Base-by-base conservation (phyloP, 2,797 vertebrate genomes). In the Coregonus ussuriensis region DNA sequence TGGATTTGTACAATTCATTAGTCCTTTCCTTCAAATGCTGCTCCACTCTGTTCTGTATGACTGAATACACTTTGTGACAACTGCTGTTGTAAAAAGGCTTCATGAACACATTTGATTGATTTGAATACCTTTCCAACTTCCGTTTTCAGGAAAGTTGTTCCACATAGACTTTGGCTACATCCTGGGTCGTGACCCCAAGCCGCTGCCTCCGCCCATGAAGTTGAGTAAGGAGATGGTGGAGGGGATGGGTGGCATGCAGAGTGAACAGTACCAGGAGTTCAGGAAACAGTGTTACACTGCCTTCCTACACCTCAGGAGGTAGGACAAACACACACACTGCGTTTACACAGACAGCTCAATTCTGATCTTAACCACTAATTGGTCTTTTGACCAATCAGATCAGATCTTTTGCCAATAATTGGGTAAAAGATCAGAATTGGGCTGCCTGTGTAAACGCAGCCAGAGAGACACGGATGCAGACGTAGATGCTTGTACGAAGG, bases 221-320 rank as follows among this genome's bases (percentile, higher is more conserved):
- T 94, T 99, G 89, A 99, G 98, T 85, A 99, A 99, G 80, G 98
- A 99, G 89, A 99, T 99, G 98, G 98, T 99, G 76, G 98, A 99
- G 92, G 98, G 98, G 7, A 99, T 99, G 98, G 98, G 98, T 0
- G 98, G 98, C 76, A 99, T 96, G 0, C 97, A 99, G 92, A 99
- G 98, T 0, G 98, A 99, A 81, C 98, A 99, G 89, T 99, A 99
- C 93, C 98, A 99, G 82, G 97, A 99, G 86, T 99, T 99, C 86
- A 96, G 97, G 52, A 99, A 99, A 81, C 97, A 99, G 88, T 99
- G 98, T 85, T 99, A 99, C 91, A 99, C 98, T 0, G 98, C 98
- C 63, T 99, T 99, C 86, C 95, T 99, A 21, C 98, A 99, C 85
- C 95, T 99, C 4, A 93, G 98, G 86, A 97, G 98, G 98, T 98